Base-by-base conservation (phyloP, 2,113 vertebrate species). In the Phrynosoma blainvillii region DNA sequence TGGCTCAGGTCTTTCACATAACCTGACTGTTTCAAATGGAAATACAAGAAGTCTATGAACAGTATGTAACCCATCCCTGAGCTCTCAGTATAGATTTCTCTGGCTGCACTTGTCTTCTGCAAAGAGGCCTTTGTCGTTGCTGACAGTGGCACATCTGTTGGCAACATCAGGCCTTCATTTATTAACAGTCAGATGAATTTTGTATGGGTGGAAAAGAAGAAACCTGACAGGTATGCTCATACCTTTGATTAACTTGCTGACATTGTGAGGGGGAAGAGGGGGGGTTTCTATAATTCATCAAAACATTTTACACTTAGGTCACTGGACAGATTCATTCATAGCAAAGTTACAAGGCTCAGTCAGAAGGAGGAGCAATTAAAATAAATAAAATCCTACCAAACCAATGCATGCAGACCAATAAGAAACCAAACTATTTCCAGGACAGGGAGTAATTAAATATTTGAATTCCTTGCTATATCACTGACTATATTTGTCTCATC, bases 131-230 rank as follows among this genome's bases (percentile, higher is more conserved):
- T 54, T 81, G 71, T 84, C 84, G 81, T 71, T 42, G 54, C 8
- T 70, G 59, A 12, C 40, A 40, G 9, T 79, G 40, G 40, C 84
- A 88, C 88, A 91, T 89, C 89, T 89, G 86, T 91, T 91, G 40
- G 84, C 89, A 89, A 59, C 27, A 25, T 59, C 47, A 81, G 82
- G 81, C 82, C 83, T 62, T 93, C 79, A 92, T 92, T 90, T 90
- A 89, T 91, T 88, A 87, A 91, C 81, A 75, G 86, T 89, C 56
- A 92, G 87, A 87, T 47, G 5, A 81, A 89, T 92, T 90, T 30
- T 88, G 87, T 70, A 84, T 12, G 2, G 77, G 62, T 73, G 74
- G 59, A 56, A 47, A 10, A 2, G 0, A 77, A 74, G 7, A 30
- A 78, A 23, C 59, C 21, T 87, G 2, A 40, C n/a, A 88, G 59